Evolutionary conservation across 2,888 invertebrate species (phyloP), one percentile per base, ranked within the genome.

Genomic region (Toxonevra muliebris): DNA sequence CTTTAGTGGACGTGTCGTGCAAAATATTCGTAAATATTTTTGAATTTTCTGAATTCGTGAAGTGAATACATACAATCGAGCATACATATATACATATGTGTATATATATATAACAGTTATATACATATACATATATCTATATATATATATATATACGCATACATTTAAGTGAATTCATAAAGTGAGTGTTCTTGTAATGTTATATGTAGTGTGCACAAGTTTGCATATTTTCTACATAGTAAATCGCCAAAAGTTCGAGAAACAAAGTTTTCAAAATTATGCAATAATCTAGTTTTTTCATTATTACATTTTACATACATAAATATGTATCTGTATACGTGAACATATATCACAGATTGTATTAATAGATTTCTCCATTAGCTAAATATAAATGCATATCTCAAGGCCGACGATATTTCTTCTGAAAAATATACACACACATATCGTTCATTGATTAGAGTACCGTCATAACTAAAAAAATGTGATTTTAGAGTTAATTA

Each of bases 1-100:
- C 76, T 79, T 76, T 80, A 74, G 81, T 79, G 77, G 75, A 76
- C 81, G 82, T 77, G 80, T 82, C 82, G 80, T 76, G 77, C 71
- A 74, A 73, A 74, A 75, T 75, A 63, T 74, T 73, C 58, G 69
- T 74, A 75, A 74, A 75, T 75, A 75, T 72, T 72, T 65, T 42
- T 48, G 12, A 2, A 40, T 64, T 61, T 59, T 50, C 20, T 59
- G 57, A 58, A 61, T 20, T 11, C 62, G 40, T 45, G 17, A 50
- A 58, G 59, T 60, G 17, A 53, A 15, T 13, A 43, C 63, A 55
- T 64, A 55, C 54, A 61, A 66, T 54, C 61, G 65, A 13, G 15
- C 30, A 61, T 52, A 53, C 13, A 52, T 52, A 41, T 40, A 61
- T 52, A 61, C 15, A 41, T 30, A 62, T 54, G 58, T 62, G 63